Evolutionary conservation across 2,888 invertebrate species (phyloP), one percentile per base, ranked within the genome.

Genomic region (Exocentrus adspersus): DNA sequence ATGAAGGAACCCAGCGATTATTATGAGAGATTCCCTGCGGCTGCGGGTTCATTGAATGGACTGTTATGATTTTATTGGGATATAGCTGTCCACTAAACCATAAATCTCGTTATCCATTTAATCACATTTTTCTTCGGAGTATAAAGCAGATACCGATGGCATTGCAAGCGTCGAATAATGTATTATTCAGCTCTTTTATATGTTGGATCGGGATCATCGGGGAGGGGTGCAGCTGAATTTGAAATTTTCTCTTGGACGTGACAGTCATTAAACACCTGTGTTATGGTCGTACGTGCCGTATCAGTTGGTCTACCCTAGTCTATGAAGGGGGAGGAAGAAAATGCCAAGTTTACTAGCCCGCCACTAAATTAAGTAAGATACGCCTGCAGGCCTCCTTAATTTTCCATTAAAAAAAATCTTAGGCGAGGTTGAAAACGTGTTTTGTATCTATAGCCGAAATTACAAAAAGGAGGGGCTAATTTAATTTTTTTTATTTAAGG

Each of bases 231-330:
- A 43, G 28, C 21, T 20, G 24, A 43, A 54, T 54, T 54, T 53
- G 21, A 41, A 53, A 53, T 53, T 54, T 54, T 54, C 43, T 43
- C n/a, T 21, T 43, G 54, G 28, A 54, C 43, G 54, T 54, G 43
- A 54, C 28, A 54, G 41, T 54, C 54, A 54, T 54, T 54, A 54
- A 54, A 42, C 54, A 54, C 54, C 54, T 54, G 54, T 54, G 54
- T 54, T 54, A 54, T 54, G 54, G 42, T 20, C 24, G 53, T 54
- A 54, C 54, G 54, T 54, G 54, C 43, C 17, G 17, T 43, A 54
- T 54, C 43, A 42, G 43, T 28, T 17, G 54, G 53, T 21, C 37
- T 37, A 37, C 53, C 53, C 53, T 42, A 41, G 12, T 53, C 10
- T 19, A 12, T 20, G 4, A 12, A 14, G 21, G 12, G 28, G 20